Evolutionary conservation across 1,140 invertebrate species (phyloP), one percentile per base, ranked within the genome.

Genomic region (Rhopalosiphum padi): DNA sequence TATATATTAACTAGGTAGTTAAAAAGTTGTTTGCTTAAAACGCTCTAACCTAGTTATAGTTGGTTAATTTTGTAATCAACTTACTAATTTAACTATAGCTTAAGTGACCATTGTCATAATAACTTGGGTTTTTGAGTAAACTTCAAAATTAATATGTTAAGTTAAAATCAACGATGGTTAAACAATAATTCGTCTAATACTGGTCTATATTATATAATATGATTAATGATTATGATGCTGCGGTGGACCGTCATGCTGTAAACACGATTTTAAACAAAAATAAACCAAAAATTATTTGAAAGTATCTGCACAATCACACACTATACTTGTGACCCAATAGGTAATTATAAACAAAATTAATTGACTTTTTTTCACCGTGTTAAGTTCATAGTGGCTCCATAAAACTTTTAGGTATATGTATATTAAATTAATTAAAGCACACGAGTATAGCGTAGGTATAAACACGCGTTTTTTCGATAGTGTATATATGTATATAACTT

Each of bases 11-110:
- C n/a, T n/a, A 77, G 9, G 9, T 9, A 41, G 60, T 68, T 77
- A 18, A 77, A 77, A n/a, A 77, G 60, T 77, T 77, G n/a, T n/a
- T 77, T 35, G 60, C n/a, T 77, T 77, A n/a, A 77, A 77, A 77
- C 18, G 60, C 18, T 77, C 30, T 18, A n/a, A n/a, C 30, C n/a
- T n/a, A 77, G n/a, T 9, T 60, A 30, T 77, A 77, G n/a, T n/a
- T 77, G 18, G n/a, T 5, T 77, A n/a, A 77, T 77, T 77, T 77
- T 21, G 30, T 77, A 35, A 77, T 77, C 18, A 77, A 77, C 60
- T 77, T 77, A 77, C n/a, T 77, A 77, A 15, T 77, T 77, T 77
- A n/a, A 77, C 60, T n/a, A 77, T n/a, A 77, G 60, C 30, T n/a
- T 77, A 18, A 77, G 60, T 77, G 30, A 77, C 60, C 30, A 18